A percentile compares a stretch with the other conserved stretches of the same genome.
Evolutionary conservation across 2,888 invertebrate genomes (phyloP).

Genomic region (Operophtera brumata): DNA sequence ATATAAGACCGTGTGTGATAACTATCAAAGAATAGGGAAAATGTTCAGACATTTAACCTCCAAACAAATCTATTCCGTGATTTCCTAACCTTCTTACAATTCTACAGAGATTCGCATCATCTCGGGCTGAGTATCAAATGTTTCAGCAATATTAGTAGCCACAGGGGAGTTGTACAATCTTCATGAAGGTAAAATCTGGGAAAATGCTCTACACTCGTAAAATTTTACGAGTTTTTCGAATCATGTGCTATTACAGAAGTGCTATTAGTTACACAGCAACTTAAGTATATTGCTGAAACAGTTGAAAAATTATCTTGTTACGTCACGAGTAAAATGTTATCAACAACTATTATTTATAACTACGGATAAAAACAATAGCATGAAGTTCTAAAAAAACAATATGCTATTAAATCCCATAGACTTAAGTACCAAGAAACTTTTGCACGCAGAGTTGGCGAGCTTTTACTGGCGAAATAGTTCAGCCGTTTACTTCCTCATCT

Average conservation of each 20-base stretch:
- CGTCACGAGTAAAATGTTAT: too few species aligned
- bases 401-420: too few species aligned
- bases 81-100: constrained; percentile 17
- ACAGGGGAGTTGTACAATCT: constrained; percentile 46
- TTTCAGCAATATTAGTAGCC: constrained; percentile 56
- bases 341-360: too few species aligned
- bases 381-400: too few species aligned
- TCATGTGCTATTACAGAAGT: neutral
- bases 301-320: too few species aligned
- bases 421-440: neutral
- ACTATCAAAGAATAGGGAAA: neutral
- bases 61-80: constrained; percentile 3
- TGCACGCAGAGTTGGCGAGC: neutral
- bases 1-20: neutral
- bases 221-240: constrained; percentile 4
- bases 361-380: too few species aligned
- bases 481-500: constrained; percentile 15
- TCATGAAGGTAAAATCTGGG: constrained; percentile 24
- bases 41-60: neutral
- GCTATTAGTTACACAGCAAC: neutral
- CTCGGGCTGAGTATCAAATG: constrained; percentile 55
- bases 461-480: constrained; percentile 17
- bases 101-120: constrained; percentile 56
- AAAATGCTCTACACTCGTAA: constrained; percentile 25
- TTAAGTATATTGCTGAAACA: too few species aligned